A percentile compares a stretch with the other conserved stretches of the same genome.
phyloP scores from a whole-genome alignment of 2,797 vertebrate genomes.

The Notamacropus eugenii region DNA sequence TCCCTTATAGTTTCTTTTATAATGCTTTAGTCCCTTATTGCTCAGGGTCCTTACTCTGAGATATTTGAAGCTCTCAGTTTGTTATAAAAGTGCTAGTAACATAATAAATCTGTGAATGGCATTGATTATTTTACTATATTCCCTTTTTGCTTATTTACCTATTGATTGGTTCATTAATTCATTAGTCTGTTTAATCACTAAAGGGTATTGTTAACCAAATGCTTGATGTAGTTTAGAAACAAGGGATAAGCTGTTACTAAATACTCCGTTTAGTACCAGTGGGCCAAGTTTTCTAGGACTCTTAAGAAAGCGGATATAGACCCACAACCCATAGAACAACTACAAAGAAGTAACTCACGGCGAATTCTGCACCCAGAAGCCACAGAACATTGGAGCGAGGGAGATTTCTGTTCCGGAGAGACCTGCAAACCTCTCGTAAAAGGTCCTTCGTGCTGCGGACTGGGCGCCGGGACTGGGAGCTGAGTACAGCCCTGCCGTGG shows the following conservation, averaged over 20 bases:
- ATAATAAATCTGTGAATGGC: not conserved
- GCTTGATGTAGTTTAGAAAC: not conserved
- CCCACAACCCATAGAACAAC: too few species aligned
- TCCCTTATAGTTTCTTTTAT: not conserved
- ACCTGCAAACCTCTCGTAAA: too few species aligned
- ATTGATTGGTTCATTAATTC: not conserved
- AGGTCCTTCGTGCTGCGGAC: too few species aligned
- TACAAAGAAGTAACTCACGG: too few species aligned
- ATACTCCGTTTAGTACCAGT: not conserved
- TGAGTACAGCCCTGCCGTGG: too few species aligned
- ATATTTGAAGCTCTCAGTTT: not conserved
- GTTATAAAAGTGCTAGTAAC: not conserved
- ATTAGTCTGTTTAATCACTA: not conserved
- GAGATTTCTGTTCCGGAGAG: too few species aligned
- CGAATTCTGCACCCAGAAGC: too few species aligned
- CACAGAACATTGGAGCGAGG: too few species aligned
- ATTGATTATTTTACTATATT: not conserved
- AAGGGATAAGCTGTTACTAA: not conserved
- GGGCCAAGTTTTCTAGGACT: not conserved
- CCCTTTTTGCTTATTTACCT: not conserved
- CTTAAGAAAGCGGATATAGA: not conserved
- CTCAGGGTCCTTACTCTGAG: not conserved
- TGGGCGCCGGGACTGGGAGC: too few species aligned
- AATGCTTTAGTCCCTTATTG: not conserved
- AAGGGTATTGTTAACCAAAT: not conserved